Conservation (phyloP, 1,140 invertebrate genomes). For the Drosophila arawakana region DNA sequence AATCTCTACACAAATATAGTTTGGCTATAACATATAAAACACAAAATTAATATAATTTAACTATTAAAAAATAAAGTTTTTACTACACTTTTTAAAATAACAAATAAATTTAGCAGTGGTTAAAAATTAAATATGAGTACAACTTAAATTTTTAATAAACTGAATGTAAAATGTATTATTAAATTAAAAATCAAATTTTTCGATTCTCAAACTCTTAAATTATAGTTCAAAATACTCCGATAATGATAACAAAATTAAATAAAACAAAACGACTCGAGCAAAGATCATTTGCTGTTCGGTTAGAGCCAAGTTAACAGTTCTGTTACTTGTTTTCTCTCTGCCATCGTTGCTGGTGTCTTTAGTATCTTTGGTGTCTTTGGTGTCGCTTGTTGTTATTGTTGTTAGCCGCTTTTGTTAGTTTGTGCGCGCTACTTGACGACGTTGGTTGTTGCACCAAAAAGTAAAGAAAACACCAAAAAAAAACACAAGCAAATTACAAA, state of each 20-base stretch:
- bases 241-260: neutral
- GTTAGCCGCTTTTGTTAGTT: constrained; percentile 59
- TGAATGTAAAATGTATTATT: too few species aligned
- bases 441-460: constrained; percentile 62
- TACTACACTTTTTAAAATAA: too few species aligned
- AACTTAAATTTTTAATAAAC: too few species aligned
- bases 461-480: constrained; percentile 1
- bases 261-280: neutral
- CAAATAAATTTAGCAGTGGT: too few species aligned
- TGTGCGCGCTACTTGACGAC: constrained; percentile 63
- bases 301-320: constrained; percentile 1
- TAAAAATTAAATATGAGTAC: too few species aligned
- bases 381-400: constrained; percentile 59
- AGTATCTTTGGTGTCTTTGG: constrained; percentile 22
- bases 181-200: too few species aligned
- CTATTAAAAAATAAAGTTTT: too few species aligned
- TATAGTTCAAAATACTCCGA: neutral
- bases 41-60: too few species aligned
- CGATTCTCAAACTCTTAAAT: neutral
- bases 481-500: neutral
- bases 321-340: constrained; percentile 40
- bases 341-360: constrained; percentile 24
- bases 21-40: too few species aligned
- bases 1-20: too few species aligned
- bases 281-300: neutral